These are phyloP conservation scores for Eupsilia transversa DNA, from an alignment of 2,888 invertebrate species.

Conservation along the genomic window DNA sequence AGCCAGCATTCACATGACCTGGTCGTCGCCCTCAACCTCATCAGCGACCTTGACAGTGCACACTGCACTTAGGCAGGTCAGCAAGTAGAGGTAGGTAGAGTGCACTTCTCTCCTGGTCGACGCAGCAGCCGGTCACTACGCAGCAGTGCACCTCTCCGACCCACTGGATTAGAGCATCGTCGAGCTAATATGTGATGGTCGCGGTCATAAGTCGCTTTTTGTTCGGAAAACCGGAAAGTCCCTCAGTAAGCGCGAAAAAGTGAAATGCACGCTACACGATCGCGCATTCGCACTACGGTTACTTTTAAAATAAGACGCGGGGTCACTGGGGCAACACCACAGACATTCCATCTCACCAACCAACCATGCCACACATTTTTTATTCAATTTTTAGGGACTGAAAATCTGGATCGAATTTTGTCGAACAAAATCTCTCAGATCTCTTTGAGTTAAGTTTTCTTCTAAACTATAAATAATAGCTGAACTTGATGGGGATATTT, in stretches of 20 bases:
- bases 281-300: too few relatives aligned
- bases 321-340: too few relatives aligned
- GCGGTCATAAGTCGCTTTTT: too few relatives aligned
- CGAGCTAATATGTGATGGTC: too few relatives aligned
- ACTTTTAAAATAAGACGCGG: too few relatives aligned
- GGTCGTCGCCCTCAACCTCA: background rate
- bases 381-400: background rate
- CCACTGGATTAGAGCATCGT: background rate
- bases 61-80: background rate
- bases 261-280: too few relatives aligned
- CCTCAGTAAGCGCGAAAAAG: too few relatives aligned
- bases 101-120: background rate
- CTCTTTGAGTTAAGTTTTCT: background rate
- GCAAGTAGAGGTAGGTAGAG: too few relatives aligned
- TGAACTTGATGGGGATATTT: background rate
- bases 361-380: background rate
- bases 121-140: background rate
- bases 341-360: too few relatives aligned
- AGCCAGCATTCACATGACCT: background rate
- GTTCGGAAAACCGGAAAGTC: too few relatives aligned
- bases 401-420: background rate
- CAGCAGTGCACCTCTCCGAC: background rate
- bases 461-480: background rate
- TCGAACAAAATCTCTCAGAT: background rate
- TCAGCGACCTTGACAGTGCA: background rate